phyloP scores from a whole-genome alignment of 64 coral and sea anemone genomes.

The Orbicella faveolata region DNA sequence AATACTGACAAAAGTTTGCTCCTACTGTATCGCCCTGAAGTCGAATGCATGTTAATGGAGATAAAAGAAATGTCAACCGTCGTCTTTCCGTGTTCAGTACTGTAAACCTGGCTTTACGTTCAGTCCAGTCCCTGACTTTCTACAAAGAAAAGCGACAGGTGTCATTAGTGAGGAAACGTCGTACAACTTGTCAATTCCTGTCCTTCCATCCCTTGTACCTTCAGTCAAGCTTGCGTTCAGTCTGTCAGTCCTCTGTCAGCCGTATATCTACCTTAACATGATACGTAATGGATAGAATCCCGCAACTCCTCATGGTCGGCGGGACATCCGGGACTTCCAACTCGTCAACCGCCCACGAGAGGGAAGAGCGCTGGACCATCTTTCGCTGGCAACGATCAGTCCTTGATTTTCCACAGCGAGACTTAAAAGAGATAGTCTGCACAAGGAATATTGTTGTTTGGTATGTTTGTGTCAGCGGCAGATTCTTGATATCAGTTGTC shows the following conservation, averaged over 20 bases:
- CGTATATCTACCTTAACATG: slow-evolving; percentile 70
- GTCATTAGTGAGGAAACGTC: not conserved
- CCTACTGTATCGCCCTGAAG: too few relatives aligned
- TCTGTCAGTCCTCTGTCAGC: slow-evolving; percentile 16
- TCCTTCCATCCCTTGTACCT: not conserved
- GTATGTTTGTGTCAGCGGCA: slow-evolving; percentile 69
- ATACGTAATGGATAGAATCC: slow-evolving; percentile 81
- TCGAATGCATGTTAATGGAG: too few relatives aligned
- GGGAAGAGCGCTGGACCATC: slow-evolving; percentile 60
- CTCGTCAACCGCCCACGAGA: slow-evolving; percentile 62
- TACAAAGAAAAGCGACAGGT: not conserved
- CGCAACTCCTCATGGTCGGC: slow-evolving; percentile 85
- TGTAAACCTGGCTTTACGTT: too few relatives aligned
- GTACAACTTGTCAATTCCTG: not conserved
- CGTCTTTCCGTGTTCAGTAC: too few relatives aligned
- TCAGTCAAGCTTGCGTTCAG: not conserved
- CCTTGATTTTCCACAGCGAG: slow-evolving; percentile 73
- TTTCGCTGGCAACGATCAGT: slow-evolving; percentile 52
- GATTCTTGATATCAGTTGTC: slow-evolving; percentile 69
- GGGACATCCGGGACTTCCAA: slow-evolving; percentile 88
- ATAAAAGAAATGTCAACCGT: too few relatives aligned
- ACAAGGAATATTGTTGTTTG: slow-evolving; percentile 67
- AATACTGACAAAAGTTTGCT: too few relatives aligned
- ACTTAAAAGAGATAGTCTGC: slow-evolving; percentile 70
- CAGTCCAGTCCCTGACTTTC: too few relatives aligned